Percentiles rank a stretch among this genome's conserved stretches.
These are phyloP conservation scores for Speoplatyrhinus poulsoni DNA, from an alignment of 2,113 vertebrate species.

Conservation along the genomic window DNA sequence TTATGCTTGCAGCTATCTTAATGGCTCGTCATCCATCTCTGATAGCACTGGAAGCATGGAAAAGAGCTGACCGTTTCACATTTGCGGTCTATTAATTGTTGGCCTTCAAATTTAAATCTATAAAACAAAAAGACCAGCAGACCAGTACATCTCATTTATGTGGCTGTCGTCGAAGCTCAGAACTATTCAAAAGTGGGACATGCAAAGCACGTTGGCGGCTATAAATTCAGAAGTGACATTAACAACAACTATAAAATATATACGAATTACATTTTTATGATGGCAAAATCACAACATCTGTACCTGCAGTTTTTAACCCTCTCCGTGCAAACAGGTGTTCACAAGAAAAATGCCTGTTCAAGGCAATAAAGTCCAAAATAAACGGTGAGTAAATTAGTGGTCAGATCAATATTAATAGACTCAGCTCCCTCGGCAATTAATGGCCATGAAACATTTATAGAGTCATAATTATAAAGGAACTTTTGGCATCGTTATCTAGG, in stretches of 20 bases:
- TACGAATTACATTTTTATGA: too few relatives aligned
- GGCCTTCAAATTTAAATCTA: background rate
- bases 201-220: too few relatives aligned
- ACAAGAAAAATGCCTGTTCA: background rate
- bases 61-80: constrained; percentile 6
- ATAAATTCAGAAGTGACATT: too few relatives aligned
- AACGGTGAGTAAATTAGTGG: constrained; percentile 40
- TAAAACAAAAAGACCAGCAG: background rate
- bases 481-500: constrained; percentile 68
- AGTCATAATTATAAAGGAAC: constrained; percentile 62
- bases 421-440: constrained; percentile 61
- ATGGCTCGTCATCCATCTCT: background rate
- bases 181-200: background rate
- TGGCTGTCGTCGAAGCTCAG: background rate
- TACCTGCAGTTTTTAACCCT: background rate
- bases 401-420: constrained; percentile 69
- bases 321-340: too few relatives aligned
- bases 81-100: constrained; percentile 4
- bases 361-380: constrained; percentile 42
- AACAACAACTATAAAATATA: too few relatives aligned
- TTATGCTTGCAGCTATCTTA: background rate
- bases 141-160: background rate
- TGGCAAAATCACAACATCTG: too few relatives aligned
- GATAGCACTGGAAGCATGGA: constrained; percentile 1
- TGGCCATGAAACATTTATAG: constrained; percentile 43